Evolutionary conservation across 2,113 vertebrate species (phyloP).

Genomic region (Cavia porcellus): DNA sequence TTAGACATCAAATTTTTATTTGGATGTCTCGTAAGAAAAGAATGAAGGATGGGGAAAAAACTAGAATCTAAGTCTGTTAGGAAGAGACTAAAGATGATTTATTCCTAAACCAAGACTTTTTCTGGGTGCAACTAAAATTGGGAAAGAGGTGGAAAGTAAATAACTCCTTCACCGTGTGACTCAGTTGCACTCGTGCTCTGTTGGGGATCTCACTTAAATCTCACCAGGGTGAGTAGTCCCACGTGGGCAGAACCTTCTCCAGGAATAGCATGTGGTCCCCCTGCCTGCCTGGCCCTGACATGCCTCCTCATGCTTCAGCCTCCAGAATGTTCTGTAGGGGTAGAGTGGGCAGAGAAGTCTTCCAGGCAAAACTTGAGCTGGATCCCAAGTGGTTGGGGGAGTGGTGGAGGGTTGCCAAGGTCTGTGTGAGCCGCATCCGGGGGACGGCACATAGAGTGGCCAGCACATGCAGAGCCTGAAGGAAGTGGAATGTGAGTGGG

Average conservation of each 20-base stretch:
- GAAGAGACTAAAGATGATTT: neutral
- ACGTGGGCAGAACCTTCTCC: neutral
- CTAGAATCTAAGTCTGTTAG: neutral
- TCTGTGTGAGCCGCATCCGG: neutral
- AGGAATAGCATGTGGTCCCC: neutral
- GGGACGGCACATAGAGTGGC: neutral
- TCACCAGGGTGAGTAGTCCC: neutral
- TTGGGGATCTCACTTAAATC: neutral
- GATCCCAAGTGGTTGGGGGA: neutral
- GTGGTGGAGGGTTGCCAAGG: neutral
- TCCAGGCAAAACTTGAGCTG: neutral
- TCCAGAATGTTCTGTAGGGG: neutral
- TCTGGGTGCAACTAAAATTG: neutral
- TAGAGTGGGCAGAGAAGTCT: neutral
- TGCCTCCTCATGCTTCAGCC: neutral
- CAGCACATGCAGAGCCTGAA: neutral
- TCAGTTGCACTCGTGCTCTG: neutral
- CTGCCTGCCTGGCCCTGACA: neutral
- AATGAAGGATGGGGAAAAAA: neutral
- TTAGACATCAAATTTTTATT: neutral
- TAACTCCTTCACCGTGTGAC: neutral
- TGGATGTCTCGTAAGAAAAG: neutral
- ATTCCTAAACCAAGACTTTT: neutral
- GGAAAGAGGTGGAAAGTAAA: neutral
- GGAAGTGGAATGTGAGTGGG: neutral